These are phyloP conservation scores for Camponotus floridanus DNA, from an alignment of 1,140 invertebrate species.

Conservation along the genomic window DNA sequence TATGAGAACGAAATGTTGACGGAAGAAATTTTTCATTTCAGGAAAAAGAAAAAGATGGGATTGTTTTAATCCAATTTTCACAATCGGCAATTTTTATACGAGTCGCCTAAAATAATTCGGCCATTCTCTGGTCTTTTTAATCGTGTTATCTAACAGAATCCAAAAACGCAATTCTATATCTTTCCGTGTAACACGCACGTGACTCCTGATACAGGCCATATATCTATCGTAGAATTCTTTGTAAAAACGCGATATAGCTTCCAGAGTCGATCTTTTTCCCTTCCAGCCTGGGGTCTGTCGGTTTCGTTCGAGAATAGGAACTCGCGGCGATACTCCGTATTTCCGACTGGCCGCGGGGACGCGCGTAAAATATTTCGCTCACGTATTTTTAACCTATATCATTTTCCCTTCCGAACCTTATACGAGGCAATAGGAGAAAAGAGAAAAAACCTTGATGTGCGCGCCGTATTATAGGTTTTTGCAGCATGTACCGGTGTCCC, in stretches of 20 bases:
- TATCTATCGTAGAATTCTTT: constrained; percentile 40
- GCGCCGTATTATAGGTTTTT: constrained; percentile 65
- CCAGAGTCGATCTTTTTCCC: constrained; percentile 34
- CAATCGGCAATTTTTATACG: constrained; percentile 27
- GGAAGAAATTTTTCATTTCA: neutral
- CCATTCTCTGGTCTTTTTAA: neutral
- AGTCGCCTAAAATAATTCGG: neutral
- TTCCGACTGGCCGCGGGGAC: constrained; percentile 66
- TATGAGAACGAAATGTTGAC: neutral
- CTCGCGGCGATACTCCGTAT: constrained; percentile 63
- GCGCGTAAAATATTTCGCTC: constrained; percentile 76
- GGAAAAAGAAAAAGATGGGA: neutral
- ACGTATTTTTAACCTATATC: constrained; percentile 80
- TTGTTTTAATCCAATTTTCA: constrained; percentile 2
- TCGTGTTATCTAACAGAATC: constrained; percentile 5
- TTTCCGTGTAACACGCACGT: constrained; percentile 40
- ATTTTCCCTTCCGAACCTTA: constrained; percentile 75
- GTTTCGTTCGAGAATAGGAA: constrained; percentile 63
- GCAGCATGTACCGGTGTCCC: constrained; percentile 54
- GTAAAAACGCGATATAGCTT: constrained; percentile 51
- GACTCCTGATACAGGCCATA: constrained; percentile 32
- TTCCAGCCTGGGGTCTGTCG: constrained; percentile 20
- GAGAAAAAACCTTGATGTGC: constrained; percentile 38
- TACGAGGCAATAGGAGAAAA: constrained; percentile 52
- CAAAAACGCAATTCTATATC: constrained; percentile 13